Evolutionary conservation across 2,797 vertebrate species (phyloP).

Genomic region (Gymnopithys bicolor): DNA sequence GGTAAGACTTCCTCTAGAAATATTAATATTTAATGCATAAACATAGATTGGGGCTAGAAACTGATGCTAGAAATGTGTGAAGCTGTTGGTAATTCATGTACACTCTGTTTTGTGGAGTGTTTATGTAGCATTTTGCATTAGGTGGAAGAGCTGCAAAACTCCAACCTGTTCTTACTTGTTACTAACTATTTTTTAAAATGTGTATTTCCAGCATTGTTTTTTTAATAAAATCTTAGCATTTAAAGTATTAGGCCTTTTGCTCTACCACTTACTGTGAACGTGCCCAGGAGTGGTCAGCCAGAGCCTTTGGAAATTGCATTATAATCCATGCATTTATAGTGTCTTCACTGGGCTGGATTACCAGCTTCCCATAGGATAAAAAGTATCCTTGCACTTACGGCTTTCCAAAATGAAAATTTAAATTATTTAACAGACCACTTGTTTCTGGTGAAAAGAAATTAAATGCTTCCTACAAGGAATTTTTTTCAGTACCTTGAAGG

Average conservation of each 20-base stretch:
- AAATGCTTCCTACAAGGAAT: background rate
- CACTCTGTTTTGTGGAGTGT: background rate
- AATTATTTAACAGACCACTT: background rate
- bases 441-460: background rate
- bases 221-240: background rate
- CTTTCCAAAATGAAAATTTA: background rate
- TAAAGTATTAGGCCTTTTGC: background rate
- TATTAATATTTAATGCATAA: background rate
- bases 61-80: background rate
- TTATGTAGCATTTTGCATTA: background rate
- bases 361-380: background rate
- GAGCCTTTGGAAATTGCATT: background rate
- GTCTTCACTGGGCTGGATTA: background rate
- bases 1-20: background rate
- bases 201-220: background rate
- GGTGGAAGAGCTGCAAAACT: background rate
- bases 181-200: background rate
- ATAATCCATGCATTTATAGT: background rate
- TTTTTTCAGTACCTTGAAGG: background rate
- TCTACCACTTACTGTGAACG: fast-evolving
- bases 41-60: background rate
- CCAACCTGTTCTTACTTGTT: background rate
- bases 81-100: background rate
- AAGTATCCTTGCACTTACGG: background rate
- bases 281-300: background rate